Conservation (phyloP, 2,888 invertebrate genomes). For the Mimumesa dahlbomi region DNA sequence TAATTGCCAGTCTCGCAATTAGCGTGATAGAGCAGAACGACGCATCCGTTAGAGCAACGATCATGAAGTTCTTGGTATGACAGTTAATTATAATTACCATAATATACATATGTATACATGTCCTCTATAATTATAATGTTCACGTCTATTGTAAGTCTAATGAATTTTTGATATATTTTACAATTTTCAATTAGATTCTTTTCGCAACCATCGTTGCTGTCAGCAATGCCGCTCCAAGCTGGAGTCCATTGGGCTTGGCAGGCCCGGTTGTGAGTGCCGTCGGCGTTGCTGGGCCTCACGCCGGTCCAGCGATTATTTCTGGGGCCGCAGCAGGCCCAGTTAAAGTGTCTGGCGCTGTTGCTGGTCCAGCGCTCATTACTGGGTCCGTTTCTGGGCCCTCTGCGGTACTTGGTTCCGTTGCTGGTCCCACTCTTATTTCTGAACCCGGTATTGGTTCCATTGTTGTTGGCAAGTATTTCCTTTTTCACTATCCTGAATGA, state of each 20-base stretch:
- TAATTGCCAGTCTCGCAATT: conserved; percentile 45
- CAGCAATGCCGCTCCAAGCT: conserved; percentile 61
- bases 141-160: too few relatives aligned
- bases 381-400: conserved; percentile 72
- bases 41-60: background rate
- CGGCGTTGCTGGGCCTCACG: conserved; percentile 69
- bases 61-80: conserved; percentile 48
- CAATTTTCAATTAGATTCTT: conserved; percentile 14
- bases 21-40: background rate
- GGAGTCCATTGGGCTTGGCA: conserved; percentile 63
- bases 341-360: conserved; percentile 74
- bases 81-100: too few relatives aligned
- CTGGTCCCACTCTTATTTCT: conserved; percentile 60
- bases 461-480: conserved; percentile 48
- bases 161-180: background rate
- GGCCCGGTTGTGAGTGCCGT: conserved; percentile 69
- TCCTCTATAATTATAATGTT: too few relatives aligned
- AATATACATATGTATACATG: too few relatives aligned
- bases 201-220: conserved; percentile 41
- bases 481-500: too few relatives aligned
- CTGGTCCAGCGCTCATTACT: conserved; percentile 72
- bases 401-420: conserved; percentile 61
- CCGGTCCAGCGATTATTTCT: conserved; percentile 70
- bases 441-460: conserved; percentile 54
- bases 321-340: conserved; percentile 72